Base-by-base conservation (phyloP, 1,140 invertebrate genomes). In the Musca vetustissima region DNA sequence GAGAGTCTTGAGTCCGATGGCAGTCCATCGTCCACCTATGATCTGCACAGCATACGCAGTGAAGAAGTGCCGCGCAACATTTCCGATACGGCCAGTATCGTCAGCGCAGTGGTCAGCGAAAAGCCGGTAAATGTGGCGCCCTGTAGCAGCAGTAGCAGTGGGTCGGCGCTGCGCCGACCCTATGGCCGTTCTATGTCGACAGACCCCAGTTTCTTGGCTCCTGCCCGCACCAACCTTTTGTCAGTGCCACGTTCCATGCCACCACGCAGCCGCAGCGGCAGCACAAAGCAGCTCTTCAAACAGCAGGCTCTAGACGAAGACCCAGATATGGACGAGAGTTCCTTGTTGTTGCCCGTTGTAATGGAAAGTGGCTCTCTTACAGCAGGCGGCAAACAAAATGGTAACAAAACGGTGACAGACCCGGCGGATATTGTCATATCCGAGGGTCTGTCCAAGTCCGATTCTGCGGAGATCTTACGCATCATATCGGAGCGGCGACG, bases 231-330 rank as follows among this genome's bases (percentile, higher is more conserved):
- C 17, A 78, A 71, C 71, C 69, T 82, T 19, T 68, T 82, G 1
- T 79, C 79, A 2, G 79, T 83, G 67, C 80, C 81, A 36, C 74
- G 80, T 22, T 73, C 73, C 52, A 81, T 82, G 79, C 79, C 81
- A 57, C 78, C 80, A 53, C 72, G 80, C 24, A 82, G 78, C 64
- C 79, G 81, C 64, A 82, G 80, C 67, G 81, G 81, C 68, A 83
- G 81, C 71, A 81, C 79, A 32, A 81, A 81, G 68, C 81, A 82
- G 69, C 74, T 83, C 11, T 83, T 83, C 70, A 83, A 83, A 67
- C 81, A 83, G 67, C 77, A 82, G 70, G 81, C 81, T 1, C 72
- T 83, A 14, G 81, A 83, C 67, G 81, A 83, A 73, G 81, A 83
- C 24, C 76, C 75, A 8, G 71, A 74, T 22, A 74, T 82, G 71